A percentile compares a stretch with the other conserved stretches of the same genome.
Evolutionary conservation across 2,888 invertebrate genomes (phyloP).

Genomic region (Apamea anceps): DNA sequence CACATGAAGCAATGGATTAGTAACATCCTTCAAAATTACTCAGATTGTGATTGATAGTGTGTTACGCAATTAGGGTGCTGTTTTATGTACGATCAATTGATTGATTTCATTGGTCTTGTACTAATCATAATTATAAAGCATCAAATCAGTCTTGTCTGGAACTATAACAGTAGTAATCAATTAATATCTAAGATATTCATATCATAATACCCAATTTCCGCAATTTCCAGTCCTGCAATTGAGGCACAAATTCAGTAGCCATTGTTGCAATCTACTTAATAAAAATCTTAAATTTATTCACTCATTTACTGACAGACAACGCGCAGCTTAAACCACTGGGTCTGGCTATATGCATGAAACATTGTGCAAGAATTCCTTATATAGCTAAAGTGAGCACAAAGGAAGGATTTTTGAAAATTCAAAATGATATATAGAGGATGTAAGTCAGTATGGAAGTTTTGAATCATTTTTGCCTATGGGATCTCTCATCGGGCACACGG

Average conservation of each 20-base stretch:
- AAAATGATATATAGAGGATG: not conserved
- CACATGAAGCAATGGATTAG: not conserved
- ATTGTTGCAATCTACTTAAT: not conserved
- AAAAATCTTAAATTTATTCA: not conserved
- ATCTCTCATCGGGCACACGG: not conserved
- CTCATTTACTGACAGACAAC: not conserved
- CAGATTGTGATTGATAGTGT: not conserved
- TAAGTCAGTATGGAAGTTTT: not conserved
- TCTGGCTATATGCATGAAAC: not conserved
- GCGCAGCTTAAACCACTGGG: not conserved
- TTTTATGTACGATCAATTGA: not conserved
- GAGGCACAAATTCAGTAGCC: not conserved
- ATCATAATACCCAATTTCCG: not conserved
- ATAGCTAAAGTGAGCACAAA: not conserved
- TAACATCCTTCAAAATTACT: not conserved
- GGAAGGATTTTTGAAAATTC: not conserved
- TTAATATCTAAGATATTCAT: not conserved
- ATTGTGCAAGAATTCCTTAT: not conserved
- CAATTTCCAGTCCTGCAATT: not conserved
- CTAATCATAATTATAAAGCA: not conserved
- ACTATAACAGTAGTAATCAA: not conserved
- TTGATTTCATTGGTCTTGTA: not conserved
- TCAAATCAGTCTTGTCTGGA: not conserved
- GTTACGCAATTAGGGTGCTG: not conserved
- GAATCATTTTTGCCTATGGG: not conserved